A percentile compares a stretch with the other conserved stretches of the same genome.
phyloP scores from a whole-genome alignment of 2,888 invertebrate genomes.

The Xylophagus ater region DNA sequence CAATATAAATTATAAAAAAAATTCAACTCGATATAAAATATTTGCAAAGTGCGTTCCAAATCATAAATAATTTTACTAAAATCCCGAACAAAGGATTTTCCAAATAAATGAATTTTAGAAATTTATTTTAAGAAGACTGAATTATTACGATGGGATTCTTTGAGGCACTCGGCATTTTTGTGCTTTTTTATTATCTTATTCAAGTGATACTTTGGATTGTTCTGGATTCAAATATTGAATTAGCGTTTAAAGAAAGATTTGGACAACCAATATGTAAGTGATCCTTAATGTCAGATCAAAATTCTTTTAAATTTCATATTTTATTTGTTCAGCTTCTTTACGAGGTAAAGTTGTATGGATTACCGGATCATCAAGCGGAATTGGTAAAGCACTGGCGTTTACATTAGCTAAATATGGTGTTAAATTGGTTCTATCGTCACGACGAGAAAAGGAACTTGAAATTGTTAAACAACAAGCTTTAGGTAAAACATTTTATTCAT shows the following conservation, averaged over 20 bases:
- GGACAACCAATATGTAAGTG: constrained; percentile 49
- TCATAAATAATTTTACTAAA: no score
- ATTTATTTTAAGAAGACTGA: no score
- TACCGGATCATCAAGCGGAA: constrained; percentile 75
- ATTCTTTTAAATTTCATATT: background rate
- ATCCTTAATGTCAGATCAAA: background rate
- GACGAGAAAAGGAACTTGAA: constrained; percentile 50
- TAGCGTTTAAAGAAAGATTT: constrained; percentile 48
- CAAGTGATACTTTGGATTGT: constrained; percentile 43
- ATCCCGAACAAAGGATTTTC: no score
- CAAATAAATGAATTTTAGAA: no score
- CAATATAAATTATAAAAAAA: no score
- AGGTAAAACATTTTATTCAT: constrained; percentile 27
- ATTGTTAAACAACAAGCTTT: constrained; percentile 55
- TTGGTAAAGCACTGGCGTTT: constrained; percentile 62
- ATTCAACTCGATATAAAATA: no score
- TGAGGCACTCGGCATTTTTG: constrained; percentile 27
- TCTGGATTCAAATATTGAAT: constrained; percentile 49
- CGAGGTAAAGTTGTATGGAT: constrained; percentile 69
- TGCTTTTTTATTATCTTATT: constrained; percentile 41
- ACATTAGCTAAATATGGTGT: constrained; percentile 54
- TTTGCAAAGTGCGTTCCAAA: no score
- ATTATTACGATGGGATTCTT: constrained; percentile 36
- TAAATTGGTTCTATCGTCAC: constrained; percentile 55
- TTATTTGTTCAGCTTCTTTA: constrained; percentile 38